These are phyloP conservation scores for Halichoerus grypus DNA, from an alignment of 2,113 vertebrate species.

Conservation along the genomic window DNA sequence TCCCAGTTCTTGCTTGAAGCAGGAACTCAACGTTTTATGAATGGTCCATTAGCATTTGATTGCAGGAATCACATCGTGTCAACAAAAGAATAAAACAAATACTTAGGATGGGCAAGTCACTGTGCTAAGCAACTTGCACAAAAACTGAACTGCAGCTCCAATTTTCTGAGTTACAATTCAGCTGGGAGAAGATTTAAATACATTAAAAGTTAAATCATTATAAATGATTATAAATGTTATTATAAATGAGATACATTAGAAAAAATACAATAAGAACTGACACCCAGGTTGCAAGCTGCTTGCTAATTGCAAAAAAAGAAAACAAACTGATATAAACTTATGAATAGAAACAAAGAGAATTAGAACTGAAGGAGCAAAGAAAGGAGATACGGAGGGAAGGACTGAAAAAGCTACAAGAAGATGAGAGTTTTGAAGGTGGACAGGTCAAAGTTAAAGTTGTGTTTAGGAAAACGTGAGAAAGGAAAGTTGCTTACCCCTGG, in stretches of 20 bases:
- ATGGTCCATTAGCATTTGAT: neutral
- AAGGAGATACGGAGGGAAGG: neutral
- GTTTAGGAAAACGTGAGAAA: neutral
- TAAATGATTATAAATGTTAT: neutral
- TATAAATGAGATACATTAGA: neutral
- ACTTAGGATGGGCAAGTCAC: neutral
- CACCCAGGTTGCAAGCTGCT: neutral
- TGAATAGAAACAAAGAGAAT: neutral
- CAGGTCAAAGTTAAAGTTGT: neutral
- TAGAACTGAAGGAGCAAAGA: neutral
- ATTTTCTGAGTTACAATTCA: conserved; percentile 1
- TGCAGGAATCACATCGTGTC: neutral
- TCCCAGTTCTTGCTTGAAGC: neutral
- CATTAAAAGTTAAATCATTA: neutral
- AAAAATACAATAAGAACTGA: neutral
- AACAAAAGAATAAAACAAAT: neutral
- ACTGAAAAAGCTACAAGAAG: neutral
- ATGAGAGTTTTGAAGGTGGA: neutral
- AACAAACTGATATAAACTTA: neutral
- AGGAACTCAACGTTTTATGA: neutral
- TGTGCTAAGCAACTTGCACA: neutral
- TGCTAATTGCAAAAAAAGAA: neutral
- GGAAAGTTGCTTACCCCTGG: neutral
- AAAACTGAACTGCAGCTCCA: neutral
- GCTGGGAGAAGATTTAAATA: neutral